These are phyloP conservation scores for Thripadectes ignobilis DNA, from an alignment of 2,797 vertebrate genomes.

Conservation along the genomic window DNA sequence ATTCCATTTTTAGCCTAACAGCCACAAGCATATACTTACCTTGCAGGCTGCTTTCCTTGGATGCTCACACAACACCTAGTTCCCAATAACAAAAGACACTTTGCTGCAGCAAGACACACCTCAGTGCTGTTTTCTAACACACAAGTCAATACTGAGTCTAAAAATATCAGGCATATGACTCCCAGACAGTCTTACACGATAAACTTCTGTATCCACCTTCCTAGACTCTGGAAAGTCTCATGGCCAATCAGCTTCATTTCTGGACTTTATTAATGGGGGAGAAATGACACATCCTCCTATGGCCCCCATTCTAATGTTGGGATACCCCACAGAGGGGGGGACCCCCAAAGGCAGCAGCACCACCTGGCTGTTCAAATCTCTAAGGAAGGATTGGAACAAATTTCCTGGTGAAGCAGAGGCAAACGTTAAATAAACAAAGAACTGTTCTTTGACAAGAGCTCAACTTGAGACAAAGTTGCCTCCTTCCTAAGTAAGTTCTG, in stretches of 20 bases:
- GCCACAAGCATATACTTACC: neutral
- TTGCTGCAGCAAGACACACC: neutral
- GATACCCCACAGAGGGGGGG: neutral
- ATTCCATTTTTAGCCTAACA: neutral
- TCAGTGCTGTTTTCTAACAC: neutral
- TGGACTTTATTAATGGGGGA: neutral
- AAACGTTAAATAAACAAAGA: neutral
- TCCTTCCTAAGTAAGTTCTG: neutral
- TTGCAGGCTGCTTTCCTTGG: neutral
- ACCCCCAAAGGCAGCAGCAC: neutral
- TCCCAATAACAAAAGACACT: neutral
- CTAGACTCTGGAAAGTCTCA: neutral
- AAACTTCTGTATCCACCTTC: neutral
- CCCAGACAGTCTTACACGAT: fast-evolving
- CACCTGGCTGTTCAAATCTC: neutral
- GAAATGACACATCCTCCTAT: neutral
- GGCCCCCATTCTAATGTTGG: neutral
- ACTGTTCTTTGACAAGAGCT: neutral
- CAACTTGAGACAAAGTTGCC: neutral
- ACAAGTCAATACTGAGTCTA: neutral
- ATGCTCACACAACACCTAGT: neutral
- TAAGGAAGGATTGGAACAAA: neutral
- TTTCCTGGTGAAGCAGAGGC: neutral
- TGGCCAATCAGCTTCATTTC: neutral
- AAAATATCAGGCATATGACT: neutral